Evolutionary conservation across 1,140 invertebrate species (phyloP).

Genomic region (Nylanderia fulva): DNA sequence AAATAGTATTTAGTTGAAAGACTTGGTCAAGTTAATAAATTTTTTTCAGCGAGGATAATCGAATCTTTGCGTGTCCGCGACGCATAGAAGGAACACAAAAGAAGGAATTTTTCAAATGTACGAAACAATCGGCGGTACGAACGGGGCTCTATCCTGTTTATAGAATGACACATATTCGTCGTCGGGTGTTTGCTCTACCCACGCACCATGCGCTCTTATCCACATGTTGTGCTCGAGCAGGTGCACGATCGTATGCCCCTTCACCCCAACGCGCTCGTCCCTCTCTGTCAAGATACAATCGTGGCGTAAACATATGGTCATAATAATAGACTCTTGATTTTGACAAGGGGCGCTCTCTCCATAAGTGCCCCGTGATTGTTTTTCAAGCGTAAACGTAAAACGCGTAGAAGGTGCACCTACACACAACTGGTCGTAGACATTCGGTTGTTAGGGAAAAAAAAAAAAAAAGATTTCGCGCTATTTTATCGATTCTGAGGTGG

Average conservation of each 20-base stretch:
- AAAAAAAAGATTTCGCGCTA: slow-evolving; percentile 9
- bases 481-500: background rate
- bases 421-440: slow-evolving; percentile 30
- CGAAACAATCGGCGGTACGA: slow-evolving; percentile 46
- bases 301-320: slow-evolving; percentile 84
- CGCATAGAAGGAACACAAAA: background rate
- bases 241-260: slow-evolving; percentile 74
- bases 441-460: slow-evolving; percentile 40
- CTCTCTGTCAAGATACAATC: slow-evolving; percentile 82
- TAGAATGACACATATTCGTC: slow-evolving; percentile 75
- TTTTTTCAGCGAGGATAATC: too few relatives aligned
- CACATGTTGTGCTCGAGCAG: slow-evolving; percentile 75
- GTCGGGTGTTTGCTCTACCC: slow-evolving; percentile 64
- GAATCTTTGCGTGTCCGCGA: slow-evolving; percentile 9
- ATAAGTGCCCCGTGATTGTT: slow-evolving; percentile 81
- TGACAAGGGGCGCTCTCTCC: slow-evolving; percentile 80
- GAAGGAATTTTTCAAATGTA: background rate
- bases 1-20: too few relatives aligned
- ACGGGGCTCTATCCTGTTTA: slow-evolving; percentile 63
- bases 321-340: slow-evolving; percentile 86
- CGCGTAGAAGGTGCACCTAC: too few relatives aligned
- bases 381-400: slow-evolving; percentile 66
- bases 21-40: too few relatives aligned
- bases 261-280: slow-evolving; percentile 55
- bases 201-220: slow-evolving; percentile 58